Conservation (phyloP, 2,113 vertebrate genomes). For the Eulemur macaco region DNA sequence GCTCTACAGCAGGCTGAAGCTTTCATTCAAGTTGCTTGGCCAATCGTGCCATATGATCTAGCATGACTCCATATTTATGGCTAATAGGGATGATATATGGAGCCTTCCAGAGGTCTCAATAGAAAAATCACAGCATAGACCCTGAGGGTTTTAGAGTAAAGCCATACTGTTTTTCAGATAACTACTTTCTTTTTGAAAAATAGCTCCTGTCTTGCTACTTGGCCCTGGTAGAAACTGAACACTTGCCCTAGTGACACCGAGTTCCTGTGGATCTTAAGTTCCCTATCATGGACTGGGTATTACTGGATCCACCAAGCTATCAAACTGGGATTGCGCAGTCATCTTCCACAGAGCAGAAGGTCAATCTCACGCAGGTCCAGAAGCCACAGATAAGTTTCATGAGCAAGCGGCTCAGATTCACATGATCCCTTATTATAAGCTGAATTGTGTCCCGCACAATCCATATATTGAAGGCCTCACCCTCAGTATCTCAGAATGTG, state of each 20-base stretch:
- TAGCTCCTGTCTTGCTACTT: neutral
- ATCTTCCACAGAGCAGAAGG: neutral
- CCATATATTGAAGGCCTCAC: neutral
- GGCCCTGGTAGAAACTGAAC: neutral
- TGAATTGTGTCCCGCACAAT: neutral
- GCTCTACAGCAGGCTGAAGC: neutral
- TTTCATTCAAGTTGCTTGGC: neutral
- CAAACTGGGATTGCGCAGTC: neutral
- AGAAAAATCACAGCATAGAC: neutral
- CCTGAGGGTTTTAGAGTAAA: neutral
- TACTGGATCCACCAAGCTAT: neutral
- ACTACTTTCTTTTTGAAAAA: constrained; percentile 1
- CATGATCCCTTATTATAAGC: neutral
- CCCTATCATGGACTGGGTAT: neutral
- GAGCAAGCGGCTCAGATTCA: neutral
- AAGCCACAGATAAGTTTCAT: neutral
- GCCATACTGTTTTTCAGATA: neutral
- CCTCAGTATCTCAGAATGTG: neutral
- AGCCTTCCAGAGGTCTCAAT: neutral
- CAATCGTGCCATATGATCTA: neutral
- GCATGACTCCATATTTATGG: neutral
- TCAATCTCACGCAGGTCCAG: neutral
- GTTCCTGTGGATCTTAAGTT: neutral
- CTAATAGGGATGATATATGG: neutral
- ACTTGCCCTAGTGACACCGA: neutral